Conservation (phyloP, 2,113 vertebrate species). For the Ptilorrhoa leucosticta region DNA sequence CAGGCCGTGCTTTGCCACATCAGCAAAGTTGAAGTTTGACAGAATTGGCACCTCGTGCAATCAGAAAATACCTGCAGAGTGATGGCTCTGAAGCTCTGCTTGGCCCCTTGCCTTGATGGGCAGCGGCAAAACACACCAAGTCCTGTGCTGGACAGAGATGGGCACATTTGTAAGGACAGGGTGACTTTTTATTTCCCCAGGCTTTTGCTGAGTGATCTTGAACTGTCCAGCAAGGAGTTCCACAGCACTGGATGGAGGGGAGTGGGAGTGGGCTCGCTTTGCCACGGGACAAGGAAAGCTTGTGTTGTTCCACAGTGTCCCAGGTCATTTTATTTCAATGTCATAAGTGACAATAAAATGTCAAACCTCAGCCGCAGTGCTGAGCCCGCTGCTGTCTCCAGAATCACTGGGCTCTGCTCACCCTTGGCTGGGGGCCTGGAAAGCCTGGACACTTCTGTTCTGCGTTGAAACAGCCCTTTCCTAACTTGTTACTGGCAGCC, state of each 20-base stretch:
- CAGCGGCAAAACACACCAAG: accelerated
- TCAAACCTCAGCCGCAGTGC: neutral
- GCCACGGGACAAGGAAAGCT: neutral
- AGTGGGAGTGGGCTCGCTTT: neutral
- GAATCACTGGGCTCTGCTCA: neutral
- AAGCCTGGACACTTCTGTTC: neutral
- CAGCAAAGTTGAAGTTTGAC: neutral
- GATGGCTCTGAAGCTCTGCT: neutral
- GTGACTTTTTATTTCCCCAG: neutral
- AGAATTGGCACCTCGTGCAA: accelerated
- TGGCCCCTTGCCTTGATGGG: neutral
- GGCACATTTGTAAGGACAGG: neutral
- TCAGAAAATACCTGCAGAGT: neutral
- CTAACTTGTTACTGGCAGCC: neutral
- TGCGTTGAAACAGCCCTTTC: neutral
- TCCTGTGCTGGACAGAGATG: neutral
- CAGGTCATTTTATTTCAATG: neutral
- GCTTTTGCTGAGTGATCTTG: neutral
- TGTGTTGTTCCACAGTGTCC: neutral
- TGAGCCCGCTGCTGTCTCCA: neutral
- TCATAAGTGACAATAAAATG: neutral
- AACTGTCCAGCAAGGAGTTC: neutral
- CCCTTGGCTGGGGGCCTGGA: neutral
- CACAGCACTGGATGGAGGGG: neutral
- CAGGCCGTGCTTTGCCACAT: neutral